phyloP scores from a whole-genome alignment of 1,140 invertebrate species.

The Bombus vancouverensis region DNA sequence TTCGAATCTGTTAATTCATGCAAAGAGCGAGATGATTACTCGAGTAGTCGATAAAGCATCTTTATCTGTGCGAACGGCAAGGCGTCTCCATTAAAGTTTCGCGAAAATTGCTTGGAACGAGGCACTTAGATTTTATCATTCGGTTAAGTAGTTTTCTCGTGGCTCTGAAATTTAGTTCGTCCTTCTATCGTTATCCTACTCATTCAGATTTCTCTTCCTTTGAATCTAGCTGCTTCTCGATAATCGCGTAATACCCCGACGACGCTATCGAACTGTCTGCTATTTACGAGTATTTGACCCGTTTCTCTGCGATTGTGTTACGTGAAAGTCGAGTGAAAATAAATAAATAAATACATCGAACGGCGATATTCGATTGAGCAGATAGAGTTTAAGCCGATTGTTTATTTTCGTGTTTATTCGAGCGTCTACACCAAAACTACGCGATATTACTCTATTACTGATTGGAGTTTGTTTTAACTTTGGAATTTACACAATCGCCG shows the following conservation, averaged over 20 bases:
- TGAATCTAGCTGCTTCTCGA: not conserved
- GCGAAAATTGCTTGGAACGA: slow-evolving; percentile 56
- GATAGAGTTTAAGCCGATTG: not conserved
- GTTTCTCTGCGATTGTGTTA: not conserved
- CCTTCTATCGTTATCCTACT: not conserved
- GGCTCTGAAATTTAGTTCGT: slow-evolving; percentile 42
- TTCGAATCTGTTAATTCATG: slow-evolving; percentile 8
- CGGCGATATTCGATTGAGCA: not conserved
- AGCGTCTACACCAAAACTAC: not conserved
- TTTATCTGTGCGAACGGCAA: slow-evolving; percentile 14
- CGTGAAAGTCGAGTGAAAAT: not conserved
- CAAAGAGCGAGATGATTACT: not conserved
- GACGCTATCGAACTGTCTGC: not conserved
- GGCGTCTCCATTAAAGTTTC: slow-evolving; percentile 50
- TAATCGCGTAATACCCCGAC: slow-evolving; percentile 16
- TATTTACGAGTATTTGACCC: slow-evolving; percentile 17
- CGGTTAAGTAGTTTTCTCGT: slow-evolving; percentile 58
- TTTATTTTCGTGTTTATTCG: not conserved
- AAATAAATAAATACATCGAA: not conserved
- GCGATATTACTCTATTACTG: not conserved
- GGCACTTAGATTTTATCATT: slow-evolving; percentile 54
- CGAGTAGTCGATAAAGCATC: slow-evolving; percentile 49
- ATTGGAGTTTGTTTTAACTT: not conserved
- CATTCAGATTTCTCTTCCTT: not conserved
- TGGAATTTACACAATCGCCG: not conserved